A percentile compares a stretch with the other conserved stretches of the same genome.
Evolutionary conservation across 2,888 invertebrate genomes (phyloP).

Genomic region (Lasioglossum zephyrum): DNA sequence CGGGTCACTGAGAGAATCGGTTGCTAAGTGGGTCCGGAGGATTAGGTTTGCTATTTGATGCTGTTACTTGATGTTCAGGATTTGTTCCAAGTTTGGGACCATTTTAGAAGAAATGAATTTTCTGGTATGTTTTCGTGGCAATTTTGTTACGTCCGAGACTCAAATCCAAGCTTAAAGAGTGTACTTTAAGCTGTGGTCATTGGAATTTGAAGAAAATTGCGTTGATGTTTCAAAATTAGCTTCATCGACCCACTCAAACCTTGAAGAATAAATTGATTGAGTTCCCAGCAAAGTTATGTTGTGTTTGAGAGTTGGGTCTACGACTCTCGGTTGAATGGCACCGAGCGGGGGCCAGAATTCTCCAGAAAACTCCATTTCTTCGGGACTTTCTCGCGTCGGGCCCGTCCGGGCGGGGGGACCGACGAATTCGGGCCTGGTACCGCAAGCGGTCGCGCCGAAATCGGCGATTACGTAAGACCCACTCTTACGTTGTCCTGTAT

Average conservation of each 20-base stretch:
- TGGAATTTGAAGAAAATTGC: background rate
- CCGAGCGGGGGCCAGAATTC: background rate
- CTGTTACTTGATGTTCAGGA: background rate
- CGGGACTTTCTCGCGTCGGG: constrained; percentile 37
- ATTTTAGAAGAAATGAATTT: background rate
- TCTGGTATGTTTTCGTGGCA: background rate
- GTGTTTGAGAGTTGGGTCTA: background rate
- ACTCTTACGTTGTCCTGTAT: constrained; percentile 30
- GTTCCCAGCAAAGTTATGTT: background rate
- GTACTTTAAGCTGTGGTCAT: background rate
- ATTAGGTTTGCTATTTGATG: too few species aligned
- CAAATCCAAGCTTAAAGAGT: background rate
- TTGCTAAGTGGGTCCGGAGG: too few species aligned
- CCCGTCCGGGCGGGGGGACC: too few species aligned
- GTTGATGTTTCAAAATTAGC: background rate
- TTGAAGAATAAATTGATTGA: background rate
- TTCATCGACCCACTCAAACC: too few species aligned
- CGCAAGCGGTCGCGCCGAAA: constrained; percentile 39
- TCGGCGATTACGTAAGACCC: constrained; percentile 63
- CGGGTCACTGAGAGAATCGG: background rate
- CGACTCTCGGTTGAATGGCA: background rate
- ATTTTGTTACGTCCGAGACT: background rate
- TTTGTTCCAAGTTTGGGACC: background rate
- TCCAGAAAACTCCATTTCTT: background rate
- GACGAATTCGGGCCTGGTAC: constrained; percentile 28